Percentiles rank a stretch among this genome's conserved stretches.
These are phyloP conservation scores for Ostrea denselamellosa DNA, from an alignment of 1,140 invertebrate genomes.

Conservation along the genomic window DNA sequence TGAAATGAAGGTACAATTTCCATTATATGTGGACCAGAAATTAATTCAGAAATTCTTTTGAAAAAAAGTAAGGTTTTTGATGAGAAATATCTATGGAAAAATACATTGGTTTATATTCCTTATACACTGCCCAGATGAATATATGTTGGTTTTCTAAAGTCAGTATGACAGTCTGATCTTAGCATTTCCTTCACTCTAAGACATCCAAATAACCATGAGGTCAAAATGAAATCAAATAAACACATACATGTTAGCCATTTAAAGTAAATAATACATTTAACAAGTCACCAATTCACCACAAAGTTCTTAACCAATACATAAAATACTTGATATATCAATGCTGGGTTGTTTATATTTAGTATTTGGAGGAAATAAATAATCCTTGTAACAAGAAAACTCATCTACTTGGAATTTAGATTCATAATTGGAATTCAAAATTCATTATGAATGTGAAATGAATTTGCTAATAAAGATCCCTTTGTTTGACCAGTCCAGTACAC, in stretches of 20 bases:
- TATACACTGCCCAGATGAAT: neutral
- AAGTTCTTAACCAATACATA: neutral
- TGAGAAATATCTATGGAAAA: too few species aligned
- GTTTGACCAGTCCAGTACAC: neutral
- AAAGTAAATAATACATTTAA: neutral
- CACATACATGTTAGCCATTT: neutral
- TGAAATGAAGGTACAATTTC: too few species aligned
- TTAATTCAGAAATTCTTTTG: too few species aligned
- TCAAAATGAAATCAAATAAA: conserved; percentile 3
- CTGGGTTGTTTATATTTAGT: neutral
- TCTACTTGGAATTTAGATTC: neutral
- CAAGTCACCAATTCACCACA: neutral
- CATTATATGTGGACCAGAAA: too few species aligned
- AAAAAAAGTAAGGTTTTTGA: too few species aligned
- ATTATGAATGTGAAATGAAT: neutral
- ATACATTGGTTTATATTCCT: neutral
- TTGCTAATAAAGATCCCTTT: neutral
- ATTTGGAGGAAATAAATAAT: neutral
- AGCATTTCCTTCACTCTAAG: neutral
- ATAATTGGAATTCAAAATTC: neutral
- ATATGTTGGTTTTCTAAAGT: neutral
- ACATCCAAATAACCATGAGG: neutral
- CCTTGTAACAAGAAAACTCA: neutral
- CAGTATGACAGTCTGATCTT: neutral
- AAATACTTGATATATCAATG: neutral